Conservation (phyloP, 2,888 invertebrate genomes). For the Calephelis perditalis region DNA sequence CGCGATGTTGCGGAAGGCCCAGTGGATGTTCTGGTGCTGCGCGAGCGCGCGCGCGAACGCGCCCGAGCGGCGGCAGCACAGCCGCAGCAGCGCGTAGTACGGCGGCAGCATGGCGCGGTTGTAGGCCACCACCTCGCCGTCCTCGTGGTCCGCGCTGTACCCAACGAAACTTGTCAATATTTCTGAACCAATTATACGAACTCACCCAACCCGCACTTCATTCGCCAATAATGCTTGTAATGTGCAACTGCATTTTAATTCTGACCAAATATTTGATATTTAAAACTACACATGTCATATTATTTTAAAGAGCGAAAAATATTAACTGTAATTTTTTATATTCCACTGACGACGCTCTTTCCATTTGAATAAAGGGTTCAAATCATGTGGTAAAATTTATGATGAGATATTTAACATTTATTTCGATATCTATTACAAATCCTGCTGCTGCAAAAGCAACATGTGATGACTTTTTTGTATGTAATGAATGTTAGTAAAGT, state of each 20-base stretch:
- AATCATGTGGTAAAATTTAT: too few species aligned
- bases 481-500: conserved; percentile 84
- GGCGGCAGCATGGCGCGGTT: conserved; percentile 96
- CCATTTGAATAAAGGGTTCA: too few species aligned
- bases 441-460: too few species aligned
- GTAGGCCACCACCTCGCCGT: conserved; percentile 95
- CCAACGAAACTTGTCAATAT: too few species aligned
- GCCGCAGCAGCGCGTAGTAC: conserved; percentile 91
- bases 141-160: conserved; percentile 94
- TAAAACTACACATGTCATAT: background rate
- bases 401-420: too few species aligned
- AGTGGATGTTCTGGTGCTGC: conserved; percentile 95
- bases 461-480: conserved; percentile 49
- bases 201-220: too few species aligned
- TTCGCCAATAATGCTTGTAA: too few species aligned
- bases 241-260: too few species aligned
- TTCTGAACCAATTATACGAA: too few species aligned
- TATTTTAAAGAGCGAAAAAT: background rate
- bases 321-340: too few species aligned
- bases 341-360: too few species aligned
- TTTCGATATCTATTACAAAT: too few species aligned
- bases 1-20: conserved; percentile 97
- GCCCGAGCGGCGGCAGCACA: conserved; percentile 94
- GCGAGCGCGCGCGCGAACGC: conserved; percentile 91
- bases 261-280: conserved; percentile 10